Evolutionary conservation across 2,113 vertebrate genomes (phyloP), one percentile per base, ranked within the genome.

Genomic region (Aix galericulata): DNA sequence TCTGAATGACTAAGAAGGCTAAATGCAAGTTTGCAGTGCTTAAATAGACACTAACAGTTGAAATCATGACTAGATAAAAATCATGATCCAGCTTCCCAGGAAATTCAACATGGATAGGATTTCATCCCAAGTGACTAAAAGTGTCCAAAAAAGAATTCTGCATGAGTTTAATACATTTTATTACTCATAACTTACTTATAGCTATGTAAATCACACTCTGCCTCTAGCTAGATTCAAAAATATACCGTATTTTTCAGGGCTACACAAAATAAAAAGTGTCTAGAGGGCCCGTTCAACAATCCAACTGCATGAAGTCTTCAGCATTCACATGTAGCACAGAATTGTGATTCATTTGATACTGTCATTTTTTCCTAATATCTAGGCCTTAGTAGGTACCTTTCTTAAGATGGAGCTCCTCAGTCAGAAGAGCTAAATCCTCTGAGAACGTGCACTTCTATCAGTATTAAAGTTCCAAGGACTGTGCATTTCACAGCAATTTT

Each of bases 11-110:
- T 92, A 79, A 90, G 53, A 64, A 82, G 29, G 64, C 29, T 86
- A 88, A 94, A 88, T 95, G 64, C 21, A 88, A 77, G 91, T 93
- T 94, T 94, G 69, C 58, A 79, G n/a, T 73, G 58, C 74, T 89
- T 83, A 92, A 93, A 82, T 53, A 93, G 63, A 58, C 53, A 50
- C 18, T 64, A 73, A 48, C 0, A 0, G 22, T 15, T 71, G n/a
- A 88, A 87, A 74, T 78, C 26, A 34, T 46, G 27, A 59, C 31
- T 34, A 60, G 26, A 74, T 91, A 63, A 88, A 95, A 94, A 63
- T 38, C 42, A 55, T 34, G 62, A 88, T 58, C 0, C 1, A 93
- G 36, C 59, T 60, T 91, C 62, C 44, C 77, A 86, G 60, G 4
- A 78, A 92, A 79, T 66, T 91, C 90, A 81, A 22, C 58, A 55